These are phyloP conservation scores for Zaprionus gabonicus DNA, from an alignment of 1,140 invertebrate genomes.

Conservation along the genomic window DNA sequence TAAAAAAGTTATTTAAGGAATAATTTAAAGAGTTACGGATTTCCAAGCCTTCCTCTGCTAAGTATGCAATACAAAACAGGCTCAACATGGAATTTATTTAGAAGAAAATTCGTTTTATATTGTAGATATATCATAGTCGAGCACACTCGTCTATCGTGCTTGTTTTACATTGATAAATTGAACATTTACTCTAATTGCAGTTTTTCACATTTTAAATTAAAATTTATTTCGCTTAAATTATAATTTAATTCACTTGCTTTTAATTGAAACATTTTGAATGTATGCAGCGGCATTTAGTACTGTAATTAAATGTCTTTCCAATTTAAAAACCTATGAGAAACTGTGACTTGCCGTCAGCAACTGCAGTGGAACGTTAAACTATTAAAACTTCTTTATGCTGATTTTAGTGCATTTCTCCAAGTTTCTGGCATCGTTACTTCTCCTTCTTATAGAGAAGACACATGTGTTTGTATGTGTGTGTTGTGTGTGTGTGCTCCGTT, in stretches of 20 bases:
- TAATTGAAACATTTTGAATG: neutral
- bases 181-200: too few species aligned
- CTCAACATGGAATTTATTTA: too few species aligned
- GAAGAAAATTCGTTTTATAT: too few species aligned
- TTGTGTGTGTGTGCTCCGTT: conserved; percentile 14
- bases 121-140: too few species aligned
- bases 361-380: conserved; percentile 9
- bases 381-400: conserved; percentile 33
- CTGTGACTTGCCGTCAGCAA: neutral
- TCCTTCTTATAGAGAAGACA: neutral
- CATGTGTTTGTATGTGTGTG: conserved; percentile 20
- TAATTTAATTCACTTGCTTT: neutral
- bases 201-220: too few species aligned
- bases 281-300: too few species aligned
- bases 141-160: too few species aligned
- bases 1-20: too few species aligned
- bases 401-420: conserved; percentile 21
- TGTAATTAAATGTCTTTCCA: neutral
- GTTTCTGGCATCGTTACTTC: conserved; percentile 19
- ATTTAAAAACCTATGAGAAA: neutral
- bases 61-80: too few species aligned
- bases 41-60: too few species aligned
- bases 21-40: too few species aligned
- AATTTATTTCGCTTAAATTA: neutral
- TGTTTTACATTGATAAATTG: neutral